Base-by-base conservation (phyloP, 2,797 vertebrate genomes). In the Nannoperca obscura region DNA sequence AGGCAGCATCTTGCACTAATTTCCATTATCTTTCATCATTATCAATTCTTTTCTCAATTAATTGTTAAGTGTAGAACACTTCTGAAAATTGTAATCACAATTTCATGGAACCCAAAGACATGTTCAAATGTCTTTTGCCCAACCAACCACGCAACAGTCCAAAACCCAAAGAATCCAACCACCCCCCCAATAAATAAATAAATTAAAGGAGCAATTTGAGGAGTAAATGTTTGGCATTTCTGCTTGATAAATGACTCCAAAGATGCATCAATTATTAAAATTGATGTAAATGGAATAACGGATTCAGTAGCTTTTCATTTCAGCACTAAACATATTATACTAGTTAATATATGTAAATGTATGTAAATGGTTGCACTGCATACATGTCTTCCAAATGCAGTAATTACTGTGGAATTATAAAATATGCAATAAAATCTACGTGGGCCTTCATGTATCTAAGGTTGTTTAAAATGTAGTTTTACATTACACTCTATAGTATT, bases 291-390 rank as follows among this genome's bases (percentile, higher is more conserved):
- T 44, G 30, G 3, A 60, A 59, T 36, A 44, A 44, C 34, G 27
- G 19, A 73, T 49, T 50, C 12, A 54, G 15, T 47, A 11, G 68
- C 46, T 32, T 52, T 61, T 62, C 5, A 60, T 58, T 61, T 78
- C 49, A 71, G 49, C 53, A 27, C 15, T 44, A 7, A 63, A 74
- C 36, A 81, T 0, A 74, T 70, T 59, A 68, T 50, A 74, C 61
- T 1, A 52, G 13, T 66, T 34, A 78, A 69, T 77, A 32, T 55
- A 78, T 80, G 73, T 42, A 82, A 82, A 86, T 49, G 0, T 52
- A 71, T 80, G 63, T 20, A 75, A 81, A 80, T 71, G 17, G 6
- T 50, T 65, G 42, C 68, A 59, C n/a, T 55, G n/a, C 13, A 17
- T 46, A 46, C 42, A 70, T 34, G 57, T 44, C 49, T 66, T 60